phyloP scores from a whole-genome alignment of 2,888 invertebrate genomes.

The Spisula subtruncata region DNA sequence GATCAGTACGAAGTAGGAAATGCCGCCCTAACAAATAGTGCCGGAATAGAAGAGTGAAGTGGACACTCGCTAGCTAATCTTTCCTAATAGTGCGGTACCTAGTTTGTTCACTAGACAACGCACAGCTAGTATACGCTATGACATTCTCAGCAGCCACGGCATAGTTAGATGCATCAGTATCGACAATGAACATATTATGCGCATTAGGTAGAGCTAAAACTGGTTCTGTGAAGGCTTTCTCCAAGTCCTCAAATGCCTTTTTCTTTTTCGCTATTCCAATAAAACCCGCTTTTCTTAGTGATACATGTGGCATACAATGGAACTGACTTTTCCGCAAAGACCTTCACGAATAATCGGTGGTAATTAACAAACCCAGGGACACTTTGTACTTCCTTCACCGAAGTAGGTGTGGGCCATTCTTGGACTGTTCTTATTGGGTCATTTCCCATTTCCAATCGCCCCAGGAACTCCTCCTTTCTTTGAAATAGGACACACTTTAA shows the following conservation, averaged over 20 bases:
- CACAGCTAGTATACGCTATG: not conserved
- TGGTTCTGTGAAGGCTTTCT: constrained; percentile 36
- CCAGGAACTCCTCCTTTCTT: constrained; percentile 57
- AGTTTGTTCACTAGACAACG: not conserved
- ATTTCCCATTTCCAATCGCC: constrained; percentile 37
- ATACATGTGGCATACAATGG: constrained; percentile 64
- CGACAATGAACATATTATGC: not conserved
- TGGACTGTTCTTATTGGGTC: constrained; percentile 26
- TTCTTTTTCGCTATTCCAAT: constrained; percentile 50
- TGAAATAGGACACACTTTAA: constrained; percentile 58
- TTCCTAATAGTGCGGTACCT: not conserved
- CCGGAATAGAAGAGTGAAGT: constrained; percentile 4
- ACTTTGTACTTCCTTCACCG: constrained; percentile 1
- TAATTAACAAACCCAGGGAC: constrained; percentile 65
- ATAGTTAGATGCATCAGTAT: not conserved
- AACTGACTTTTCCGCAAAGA: constrained; percentile 39
- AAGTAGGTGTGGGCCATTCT: constrained; percentile 57
- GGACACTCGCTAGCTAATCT: not conserved
- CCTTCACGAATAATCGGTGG: constrained; percentile 61
- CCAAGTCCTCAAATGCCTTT: constrained; percentile 47
- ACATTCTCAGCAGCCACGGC: not conserved
- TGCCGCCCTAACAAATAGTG: not conserved
- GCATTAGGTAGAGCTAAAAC: constrained; percentile 39
- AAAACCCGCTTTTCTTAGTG: constrained; percentile 55
- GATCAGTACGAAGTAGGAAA: not conserved